Evolutionary conservation across 2,113 vertebrate species (phyloP).

Genomic region (Corapipo altera): DNA sequence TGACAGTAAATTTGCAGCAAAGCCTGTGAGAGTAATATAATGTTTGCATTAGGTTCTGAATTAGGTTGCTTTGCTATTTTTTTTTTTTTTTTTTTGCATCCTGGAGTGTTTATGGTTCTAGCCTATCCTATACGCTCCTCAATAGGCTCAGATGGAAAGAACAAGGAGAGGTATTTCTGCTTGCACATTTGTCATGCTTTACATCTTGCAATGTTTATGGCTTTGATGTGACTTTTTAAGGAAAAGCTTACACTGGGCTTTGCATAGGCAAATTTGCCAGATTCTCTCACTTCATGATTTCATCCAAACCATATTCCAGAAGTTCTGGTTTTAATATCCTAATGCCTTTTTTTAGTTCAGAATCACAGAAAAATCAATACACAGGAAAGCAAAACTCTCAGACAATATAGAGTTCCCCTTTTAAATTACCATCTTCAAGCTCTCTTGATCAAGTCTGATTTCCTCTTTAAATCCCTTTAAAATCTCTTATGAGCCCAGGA

Average conservation of each 20-base stretch:
- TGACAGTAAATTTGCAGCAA: neutral
- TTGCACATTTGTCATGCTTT: conserved; percentile 13
- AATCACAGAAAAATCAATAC: conserved; percentile 53
- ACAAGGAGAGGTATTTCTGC: conserved; percentile 10
- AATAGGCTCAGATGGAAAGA: neutral
- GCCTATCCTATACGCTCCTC: neutral
- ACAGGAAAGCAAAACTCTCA: conserved; percentile 19
- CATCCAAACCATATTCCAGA: conserved; percentile 58
- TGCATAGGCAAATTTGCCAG: conserved; percentile 46
- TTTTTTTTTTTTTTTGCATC: neutral
- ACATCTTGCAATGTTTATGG: conserved; percentile 63
- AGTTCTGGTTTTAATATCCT: conserved; percentile 67
- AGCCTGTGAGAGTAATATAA: neutral
- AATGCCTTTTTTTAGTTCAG: conserved; percentile 17
- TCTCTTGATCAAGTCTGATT: conserved; percentile 48
- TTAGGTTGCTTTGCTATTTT: neutral
- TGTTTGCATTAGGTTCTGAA: neutral
- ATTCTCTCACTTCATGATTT: conserved; percentile 56
- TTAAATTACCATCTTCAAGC: conserved; percentile 7
- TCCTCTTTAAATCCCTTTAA: conserved; percentile 57
- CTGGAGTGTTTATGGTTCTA: neutral
- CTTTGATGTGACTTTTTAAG: conserved; percentile 67
- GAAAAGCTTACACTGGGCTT: conserved; percentile 37
- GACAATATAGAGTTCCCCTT: neutral
- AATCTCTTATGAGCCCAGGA: conserved; percentile 38